A percentile compares a stretch with the other conserved stretches of the same genome.
phyloP scores from a whole-genome alignment of 2,888 invertebrate genomes.

The Autographa gamma region DNA sequence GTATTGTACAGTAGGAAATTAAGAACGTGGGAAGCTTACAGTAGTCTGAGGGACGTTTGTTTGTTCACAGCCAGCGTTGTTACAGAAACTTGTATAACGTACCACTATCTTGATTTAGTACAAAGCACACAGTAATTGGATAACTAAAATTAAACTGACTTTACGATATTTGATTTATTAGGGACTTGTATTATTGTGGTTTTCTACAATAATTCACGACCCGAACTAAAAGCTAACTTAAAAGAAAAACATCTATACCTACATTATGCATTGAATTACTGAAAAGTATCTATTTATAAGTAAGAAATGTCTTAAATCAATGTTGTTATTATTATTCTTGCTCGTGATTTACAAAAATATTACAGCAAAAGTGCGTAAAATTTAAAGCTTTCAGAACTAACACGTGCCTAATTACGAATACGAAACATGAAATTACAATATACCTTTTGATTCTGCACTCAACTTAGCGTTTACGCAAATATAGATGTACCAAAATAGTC shows the following conservation, averaged over 20 bases:
- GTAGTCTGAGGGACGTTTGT: conserved; percentile 17
- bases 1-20: conserved; percentile 52
- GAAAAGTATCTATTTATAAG: no score
- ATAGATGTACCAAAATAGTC: neutral
- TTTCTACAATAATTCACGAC: no score
- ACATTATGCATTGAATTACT: no score
- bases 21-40: conserved; percentile 54
- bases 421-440: neutral
- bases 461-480: neutral
- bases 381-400: neutral
- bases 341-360: no score
- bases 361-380: neutral
- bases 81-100: conserved; percentile 28
- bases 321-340: no score
- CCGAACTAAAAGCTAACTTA: no score
- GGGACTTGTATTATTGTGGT: no score
- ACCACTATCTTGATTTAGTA: neutral
- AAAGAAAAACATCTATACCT: no score
- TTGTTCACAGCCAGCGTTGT: conserved; percentile 17
- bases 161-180: no score
- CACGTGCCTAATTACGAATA: neutral
- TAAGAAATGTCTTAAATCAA: no score
- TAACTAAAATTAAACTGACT: no score
- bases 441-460: conserved; percentile 9
- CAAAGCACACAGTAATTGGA: neutral